Conservation (phyloP, 2,113 vertebrate genomes). For the Cyprinodon tularosa region DNA sequence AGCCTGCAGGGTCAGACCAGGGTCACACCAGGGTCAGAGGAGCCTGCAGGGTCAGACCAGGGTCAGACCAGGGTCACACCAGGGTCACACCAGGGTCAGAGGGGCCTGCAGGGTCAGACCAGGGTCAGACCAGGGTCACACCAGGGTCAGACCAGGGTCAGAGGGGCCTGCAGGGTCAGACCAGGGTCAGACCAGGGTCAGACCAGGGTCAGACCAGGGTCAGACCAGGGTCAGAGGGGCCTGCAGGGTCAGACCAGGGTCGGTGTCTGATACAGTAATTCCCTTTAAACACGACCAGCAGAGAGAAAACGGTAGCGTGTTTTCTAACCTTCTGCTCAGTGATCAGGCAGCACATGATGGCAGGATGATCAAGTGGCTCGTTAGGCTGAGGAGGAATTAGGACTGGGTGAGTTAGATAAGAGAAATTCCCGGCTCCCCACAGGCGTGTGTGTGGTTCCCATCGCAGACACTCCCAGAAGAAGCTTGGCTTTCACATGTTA, state of each 20-base stretch:
- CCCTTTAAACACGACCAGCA: constrained; percentile 53
- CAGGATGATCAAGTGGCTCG: constrained; percentile 77
- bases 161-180: too few species aligned
- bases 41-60: too few species aligned
- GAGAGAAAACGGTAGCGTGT: constrained; percentile 45
- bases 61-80: too few species aligned
- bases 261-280: constrained; percentile 31
- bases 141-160: too few species aligned
- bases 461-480: not conserved
- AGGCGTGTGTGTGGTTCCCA: constrained; percentile 8
- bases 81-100: too few species aligned
- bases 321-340: constrained; percentile 42
- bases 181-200: too few species aligned
- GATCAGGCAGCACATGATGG: constrained; percentile 62
- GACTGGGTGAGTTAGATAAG: constrained; percentile 57
- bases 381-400: constrained; percentile 69
- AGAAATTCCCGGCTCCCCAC: constrained; percentile 36
- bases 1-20: too few species aligned
- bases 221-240: not conserved
- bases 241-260: not conserved
- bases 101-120: too few species aligned
- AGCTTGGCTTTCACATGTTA: not conserved
- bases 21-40: too few species aligned
- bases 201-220: too few species aligned
- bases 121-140: too few species aligned